Conservation (phyloP, 2,888 invertebrate species). For the Labia minor region DNA sequence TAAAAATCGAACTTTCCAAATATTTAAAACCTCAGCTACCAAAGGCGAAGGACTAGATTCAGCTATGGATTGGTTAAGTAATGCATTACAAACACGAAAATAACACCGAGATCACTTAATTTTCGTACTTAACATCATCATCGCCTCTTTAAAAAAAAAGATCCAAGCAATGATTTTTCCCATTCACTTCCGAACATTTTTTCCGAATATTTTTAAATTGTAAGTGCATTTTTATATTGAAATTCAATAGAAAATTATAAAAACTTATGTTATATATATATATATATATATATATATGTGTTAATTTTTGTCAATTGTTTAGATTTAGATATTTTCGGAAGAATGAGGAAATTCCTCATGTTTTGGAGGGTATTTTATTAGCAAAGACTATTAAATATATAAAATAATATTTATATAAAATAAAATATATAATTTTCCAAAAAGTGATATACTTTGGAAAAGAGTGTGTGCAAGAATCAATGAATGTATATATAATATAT, state of each 20-base stretch:
- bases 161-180: too few relatives aligned
- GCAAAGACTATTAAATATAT: neutral
- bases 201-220: too few relatives aligned
- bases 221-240: too few relatives aligned
- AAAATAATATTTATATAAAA: slow-evolving; percentile 3
- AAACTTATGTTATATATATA: too few relatives aligned
- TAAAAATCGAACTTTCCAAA: slow-evolving; percentile 96
- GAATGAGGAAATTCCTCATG: too few relatives aligned
- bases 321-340: too few relatives aligned
- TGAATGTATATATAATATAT: neutral
- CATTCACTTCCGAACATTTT: too few relatives aligned
- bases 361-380: neutral
- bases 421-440: neutral
- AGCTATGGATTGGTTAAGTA: slow-evolving; percentile 98
- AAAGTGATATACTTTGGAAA: slow-evolving; percentile 3
- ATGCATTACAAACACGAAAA: slow-evolving; percentile 80
- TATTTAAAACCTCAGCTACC: slow-evolving; percentile 97
- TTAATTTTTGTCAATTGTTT: too few relatives aligned
- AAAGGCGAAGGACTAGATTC: slow-evolving; percentile 96
- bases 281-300: too few relatives aligned
- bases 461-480: neutral
- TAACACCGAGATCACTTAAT: slow-evolving; percentile 39
- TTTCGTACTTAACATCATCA: neutral
- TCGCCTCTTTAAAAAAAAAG: neutral
- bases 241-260: too few relatives aligned